A percentile compares a stretch with the other conserved stretches of the same genome.
These are phyloP conservation scores for Oreochromis grahami DNA, from an alignment of 2,797 vertebrate genomes.

Conservation along the genomic window DNA sequence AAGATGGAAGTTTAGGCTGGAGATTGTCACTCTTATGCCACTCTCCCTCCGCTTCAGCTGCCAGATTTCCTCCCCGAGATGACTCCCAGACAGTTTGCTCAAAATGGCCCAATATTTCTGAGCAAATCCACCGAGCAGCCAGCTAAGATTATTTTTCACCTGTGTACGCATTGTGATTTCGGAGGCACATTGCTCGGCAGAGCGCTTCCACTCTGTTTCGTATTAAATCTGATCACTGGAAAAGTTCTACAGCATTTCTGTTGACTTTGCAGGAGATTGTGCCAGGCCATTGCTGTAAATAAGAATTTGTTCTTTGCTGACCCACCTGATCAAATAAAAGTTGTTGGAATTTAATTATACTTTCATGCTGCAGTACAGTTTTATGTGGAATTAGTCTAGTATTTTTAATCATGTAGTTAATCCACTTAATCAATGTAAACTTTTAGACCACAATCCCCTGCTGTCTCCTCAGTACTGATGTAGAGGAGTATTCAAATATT, in stretches of 20 bases:
- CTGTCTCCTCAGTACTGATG: conserved; percentile 35
- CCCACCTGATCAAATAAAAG: conserved; percentile 64
- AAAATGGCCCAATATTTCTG: conserved; percentile 40
- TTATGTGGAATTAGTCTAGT: conserved; percentile 28
- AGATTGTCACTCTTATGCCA: conserved; percentile 15
- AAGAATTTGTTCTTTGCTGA: conserved; percentile 45
- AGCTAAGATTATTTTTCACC: conserved; percentile 51
- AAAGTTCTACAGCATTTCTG: conserved; percentile 47
- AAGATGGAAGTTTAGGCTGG: conserved; percentile 23
- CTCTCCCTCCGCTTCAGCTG: background rate
- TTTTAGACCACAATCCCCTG: conserved; percentile 40
- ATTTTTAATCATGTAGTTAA: conserved; percentile 35
- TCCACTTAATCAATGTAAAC: conserved; percentile 48
- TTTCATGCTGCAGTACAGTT: conserved; percentile 28
- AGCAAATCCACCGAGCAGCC: conserved; percentile 44
- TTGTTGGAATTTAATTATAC: conserved; percentile 41
- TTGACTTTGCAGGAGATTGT: conserved; percentile 49
- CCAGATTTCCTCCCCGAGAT: conserved; percentile 35
- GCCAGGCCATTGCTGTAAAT: conserved; percentile 32
- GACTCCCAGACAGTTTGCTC: conserved; percentile 45
- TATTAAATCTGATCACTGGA: conserved; percentile 52
- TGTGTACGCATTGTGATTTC: conserved; percentile 40
- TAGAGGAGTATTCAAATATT: conserved; percentile 8
- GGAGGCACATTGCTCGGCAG: conserved; percentile 25
- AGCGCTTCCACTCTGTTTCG: conserved; percentile 46